These are phyloP conservation scores for Crotalus viridis DNA, from an alignment of 2,113 vertebrate genomes.

Conservation along the genomic window DNA sequence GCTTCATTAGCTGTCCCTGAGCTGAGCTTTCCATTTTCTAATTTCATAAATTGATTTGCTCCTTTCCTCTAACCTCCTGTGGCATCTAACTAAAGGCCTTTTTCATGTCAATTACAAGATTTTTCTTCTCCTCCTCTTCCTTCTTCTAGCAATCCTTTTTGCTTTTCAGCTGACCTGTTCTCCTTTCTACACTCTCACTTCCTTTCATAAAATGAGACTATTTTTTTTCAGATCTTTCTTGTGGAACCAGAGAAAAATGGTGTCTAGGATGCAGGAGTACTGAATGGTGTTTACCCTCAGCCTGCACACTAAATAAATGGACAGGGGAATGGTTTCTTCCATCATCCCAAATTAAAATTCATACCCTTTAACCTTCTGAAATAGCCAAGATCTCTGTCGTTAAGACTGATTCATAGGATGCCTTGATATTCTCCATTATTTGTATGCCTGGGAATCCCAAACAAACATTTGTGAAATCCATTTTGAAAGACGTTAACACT, in stretches of 20 bases:
- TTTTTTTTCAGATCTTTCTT: constrained; percentile 53
- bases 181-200: not conserved
- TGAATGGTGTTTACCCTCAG: constrained; percentile 51
- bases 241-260: constrained; percentile 41
- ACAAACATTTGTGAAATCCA: constrained; percentile 85
- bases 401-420: constrained; percentile 74
- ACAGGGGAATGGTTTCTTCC: constrained; percentile 55
- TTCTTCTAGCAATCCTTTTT: too few species aligned
- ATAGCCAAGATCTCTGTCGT: constrained; percentile 71
- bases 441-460: constrained; percentile 74
- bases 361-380: constrained; percentile 69
- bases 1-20: not conserved
- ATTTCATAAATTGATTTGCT: not conserved
- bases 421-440: constrained; percentile 77
- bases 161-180: not conserved
- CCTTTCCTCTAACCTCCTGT: not conserved
- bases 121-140: too few species aligned
- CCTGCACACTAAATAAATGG: constrained; percentile 37
- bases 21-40: not conserved
- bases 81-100: not conserved
- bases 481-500: constrained; percentile 83
- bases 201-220: constrained; percentile 58
- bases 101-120: not conserved
- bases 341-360: constrained; percentile 69
- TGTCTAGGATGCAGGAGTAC: constrained; percentile 41